A percentile compares a stretch with the other conserved stretches of the same genome.
Conservation (phyloP, 2,888 invertebrate genomes). For the Cephus sareptanus region DNA sequence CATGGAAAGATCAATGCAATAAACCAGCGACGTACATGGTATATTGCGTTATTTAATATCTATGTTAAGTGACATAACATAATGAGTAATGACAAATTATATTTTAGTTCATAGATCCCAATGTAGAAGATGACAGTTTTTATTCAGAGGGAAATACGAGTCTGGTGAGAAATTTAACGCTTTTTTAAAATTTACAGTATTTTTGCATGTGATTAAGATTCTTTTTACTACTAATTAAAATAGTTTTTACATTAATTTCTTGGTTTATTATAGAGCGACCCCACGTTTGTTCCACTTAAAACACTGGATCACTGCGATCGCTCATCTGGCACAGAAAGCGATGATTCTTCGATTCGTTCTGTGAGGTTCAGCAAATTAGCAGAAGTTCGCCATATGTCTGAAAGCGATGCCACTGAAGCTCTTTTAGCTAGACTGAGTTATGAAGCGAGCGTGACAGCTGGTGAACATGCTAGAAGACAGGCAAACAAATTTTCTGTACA, state of each 20-base stretch:
- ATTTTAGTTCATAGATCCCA: slow-evolving; percentile 77
- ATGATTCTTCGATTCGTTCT: slow-evolving; percentile 86
- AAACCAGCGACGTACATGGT: slow-evolving; percentile 80
- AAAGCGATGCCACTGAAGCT: slow-evolving; percentile 92
- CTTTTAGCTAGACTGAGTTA: slow-evolving; percentile 93
- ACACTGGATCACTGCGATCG: slow-evolving; percentile 76
- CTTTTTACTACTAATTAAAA: not conserved
- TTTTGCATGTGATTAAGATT: not conserved
- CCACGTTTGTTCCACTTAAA: slow-evolving; percentile 91
- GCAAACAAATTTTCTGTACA: slow-evolving; percentile 81
- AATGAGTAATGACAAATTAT: not conserved
- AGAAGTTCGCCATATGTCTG: slow-evolving; percentile 90
- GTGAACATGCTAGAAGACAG: slow-evolving; percentile 79
- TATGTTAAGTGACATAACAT: not conserved
- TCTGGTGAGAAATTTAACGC: slow-evolving; percentile 68
- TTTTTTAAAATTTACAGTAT: not conserved
- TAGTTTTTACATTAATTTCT: not conserved
- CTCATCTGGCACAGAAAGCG: slow-evolving; percentile 82
- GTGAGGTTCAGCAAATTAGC: slow-evolving; percentile 93
- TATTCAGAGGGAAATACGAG: slow-evolving; percentile 77
- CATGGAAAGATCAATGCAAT: slow-evolving; percentile 89
- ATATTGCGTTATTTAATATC: slow-evolving; percentile 44
- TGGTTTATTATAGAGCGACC: slow-evolving; percentile 78
- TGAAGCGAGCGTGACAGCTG: slow-evolving; percentile 87
- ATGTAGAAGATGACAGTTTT: slow-evolving; percentile 83